Percentiles rank a stretch among this genome's conserved stretches.
These are phyloP conservation scores for Bombus pyrosoma DNA, from an alignment of 1,140 invertebrate genomes.

Conservation along the genomic window DNA sequence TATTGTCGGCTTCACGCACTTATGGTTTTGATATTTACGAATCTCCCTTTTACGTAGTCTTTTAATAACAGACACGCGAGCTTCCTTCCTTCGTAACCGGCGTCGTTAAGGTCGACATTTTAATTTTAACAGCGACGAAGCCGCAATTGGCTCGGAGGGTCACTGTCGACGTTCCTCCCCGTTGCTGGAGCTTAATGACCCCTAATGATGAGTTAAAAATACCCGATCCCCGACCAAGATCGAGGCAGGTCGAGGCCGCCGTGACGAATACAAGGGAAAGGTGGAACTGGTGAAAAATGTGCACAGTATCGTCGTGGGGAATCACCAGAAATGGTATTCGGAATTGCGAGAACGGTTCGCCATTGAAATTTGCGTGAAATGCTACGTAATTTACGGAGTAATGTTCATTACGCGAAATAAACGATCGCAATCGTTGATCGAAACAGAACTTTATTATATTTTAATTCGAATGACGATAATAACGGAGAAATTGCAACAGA, in stretches of 20 bases:
- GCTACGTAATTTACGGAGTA: neutral
- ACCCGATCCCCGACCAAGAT: conserved; percentile 7
- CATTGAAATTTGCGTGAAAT: neutral
- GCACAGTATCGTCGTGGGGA: too few relatives aligned
- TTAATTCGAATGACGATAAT: conserved; percentile 20
- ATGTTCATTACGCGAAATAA: conserved; percentile 25
- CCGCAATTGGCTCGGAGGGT: conserved; percentile 31
- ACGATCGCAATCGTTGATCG: conserved; percentile 25
- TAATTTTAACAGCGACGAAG: conserved; percentile 21
- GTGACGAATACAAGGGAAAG: neutral
- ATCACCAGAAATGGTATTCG: neutral
- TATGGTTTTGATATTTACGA: neutral
- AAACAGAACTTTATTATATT: conserved; percentile 31
- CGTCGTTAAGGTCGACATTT: conserved; percentile 8
- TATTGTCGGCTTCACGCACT: too few relatives aligned
- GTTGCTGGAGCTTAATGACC: conserved; percentile 20
- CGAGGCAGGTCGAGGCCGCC: neutral
- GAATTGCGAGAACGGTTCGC: neutral
- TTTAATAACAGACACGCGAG: neutral
- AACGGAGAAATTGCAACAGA: conserved; percentile 9
- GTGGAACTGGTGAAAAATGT: neutral
- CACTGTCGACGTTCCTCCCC: conserved; percentile 20
- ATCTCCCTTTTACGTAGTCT: neutral
- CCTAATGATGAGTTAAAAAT: conserved; percentile 46
- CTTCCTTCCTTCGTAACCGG: neutral